Percentiles rank a stretch among this genome's conserved stretches.
phyloP scores from a whole-genome alignment of 30 jellyfish, hydroid and myxozoan species.

The Haliclystus octoradiatus region DNA sequence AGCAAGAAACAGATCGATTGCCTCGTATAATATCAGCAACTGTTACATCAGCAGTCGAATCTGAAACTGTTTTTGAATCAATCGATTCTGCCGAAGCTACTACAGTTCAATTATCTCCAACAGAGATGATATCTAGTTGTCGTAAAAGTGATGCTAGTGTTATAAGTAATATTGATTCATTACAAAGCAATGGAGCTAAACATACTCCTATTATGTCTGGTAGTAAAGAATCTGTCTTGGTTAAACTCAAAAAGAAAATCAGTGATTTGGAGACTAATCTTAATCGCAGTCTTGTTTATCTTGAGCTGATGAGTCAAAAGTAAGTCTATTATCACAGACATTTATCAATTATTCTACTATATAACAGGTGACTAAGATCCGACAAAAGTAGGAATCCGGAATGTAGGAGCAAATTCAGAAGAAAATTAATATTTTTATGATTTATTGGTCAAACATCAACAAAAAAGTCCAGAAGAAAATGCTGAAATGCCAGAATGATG shows the following conservation, averaged over 20 bases:
- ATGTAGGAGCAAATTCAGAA: no score
- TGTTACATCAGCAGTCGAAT: not conserved
- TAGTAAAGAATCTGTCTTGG: conserved; percentile 84
- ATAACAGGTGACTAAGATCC: not conserved
- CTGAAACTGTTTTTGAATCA: not conserved
- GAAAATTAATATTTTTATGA: no score
- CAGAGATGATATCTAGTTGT: not conserved
- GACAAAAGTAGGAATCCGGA: no score
- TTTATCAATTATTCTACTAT: not conserved
- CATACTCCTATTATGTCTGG: conserved; percentile 20
- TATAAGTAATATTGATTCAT: not conserved
- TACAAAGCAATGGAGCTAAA: not conserved
- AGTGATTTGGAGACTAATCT: conserved; percentile 78
- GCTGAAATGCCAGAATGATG: no score
- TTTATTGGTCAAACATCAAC: no score
- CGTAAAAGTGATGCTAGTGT: not conserved
- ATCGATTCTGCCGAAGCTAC: not conserved
- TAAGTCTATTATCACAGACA: conserved; percentile 10
- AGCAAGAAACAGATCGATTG: no score
- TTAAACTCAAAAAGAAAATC: conserved; percentile 68
- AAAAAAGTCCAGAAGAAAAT: no score
- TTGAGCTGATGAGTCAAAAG: conserved; percentile 91
- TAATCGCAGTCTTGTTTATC: conserved; percentile 75
- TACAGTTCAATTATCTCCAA: not conserved
- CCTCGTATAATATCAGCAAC: no score